Evolutionary conservation across 2,113 vertebrate genomes (phyloP).

Genomic region (Turdus rufiventris): DNA sequence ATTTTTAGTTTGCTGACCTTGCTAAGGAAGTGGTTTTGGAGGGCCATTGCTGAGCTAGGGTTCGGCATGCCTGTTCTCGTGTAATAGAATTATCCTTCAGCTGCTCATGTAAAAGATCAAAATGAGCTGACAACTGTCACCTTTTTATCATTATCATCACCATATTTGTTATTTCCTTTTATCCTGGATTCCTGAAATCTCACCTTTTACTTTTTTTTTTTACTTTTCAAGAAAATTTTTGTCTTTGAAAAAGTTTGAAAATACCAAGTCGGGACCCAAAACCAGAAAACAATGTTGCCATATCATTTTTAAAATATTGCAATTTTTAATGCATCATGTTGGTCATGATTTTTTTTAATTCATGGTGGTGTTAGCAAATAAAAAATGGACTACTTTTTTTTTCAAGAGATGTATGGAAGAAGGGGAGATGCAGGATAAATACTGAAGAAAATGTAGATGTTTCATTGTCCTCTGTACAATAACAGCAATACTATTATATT

Average conservation of each 20-base stretch:
- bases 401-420: neutral
- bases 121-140: neutral
- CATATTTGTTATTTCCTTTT: neutral
- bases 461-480: neutral
- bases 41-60: neutral
- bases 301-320: neutral
- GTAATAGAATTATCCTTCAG: neutral
- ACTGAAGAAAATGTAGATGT: neutral
- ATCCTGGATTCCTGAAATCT: neutral
- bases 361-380: neutral
- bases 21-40: neutral
- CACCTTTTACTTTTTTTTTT: neutral
- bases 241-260: neutral
- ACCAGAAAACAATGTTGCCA: neutral
- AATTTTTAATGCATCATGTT: neutral
- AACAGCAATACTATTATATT: neutral
- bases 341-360: neutral
- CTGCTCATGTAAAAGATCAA: neutral
- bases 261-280: neutral
- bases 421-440: neutral
- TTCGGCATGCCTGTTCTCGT: neutral
- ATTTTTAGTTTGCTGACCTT: neutral
- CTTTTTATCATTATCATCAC: neutral
- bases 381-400: neutral
- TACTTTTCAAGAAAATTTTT: neutral